Percentiles rank a stretch among this genome's conserved stretches.
phyloP scores from a whole-genome alignment of 2,113 vertebrate genomes.

The Pithys albifrons region DNA sequence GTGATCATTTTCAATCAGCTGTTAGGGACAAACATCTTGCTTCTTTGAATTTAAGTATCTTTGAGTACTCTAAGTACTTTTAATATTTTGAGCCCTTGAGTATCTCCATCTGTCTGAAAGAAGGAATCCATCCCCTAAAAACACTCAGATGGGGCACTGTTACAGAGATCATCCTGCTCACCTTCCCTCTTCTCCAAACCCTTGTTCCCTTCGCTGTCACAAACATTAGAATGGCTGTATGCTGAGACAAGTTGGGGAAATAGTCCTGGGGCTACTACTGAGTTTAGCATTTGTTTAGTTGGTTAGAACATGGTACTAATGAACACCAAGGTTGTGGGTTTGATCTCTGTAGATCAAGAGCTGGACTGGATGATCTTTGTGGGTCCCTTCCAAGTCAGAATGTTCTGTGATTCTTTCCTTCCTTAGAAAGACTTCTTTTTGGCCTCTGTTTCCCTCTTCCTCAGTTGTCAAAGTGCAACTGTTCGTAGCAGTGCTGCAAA shows the following conservation, averaged over 20 bases:
- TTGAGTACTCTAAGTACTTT: background rate
- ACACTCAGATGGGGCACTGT: background rate
- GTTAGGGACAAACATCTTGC: background rate
- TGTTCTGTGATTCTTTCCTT: background rate
- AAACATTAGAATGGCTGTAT: background rate
- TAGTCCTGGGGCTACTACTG: background rate
- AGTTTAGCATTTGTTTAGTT: background rate
- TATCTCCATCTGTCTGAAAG: background rate
- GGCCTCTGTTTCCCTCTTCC: background rate
- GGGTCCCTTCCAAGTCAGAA: background rate
- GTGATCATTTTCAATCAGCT: background rate
- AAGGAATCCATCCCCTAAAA: background rate
- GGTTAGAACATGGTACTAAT: background rate
- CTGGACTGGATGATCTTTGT: background rate
- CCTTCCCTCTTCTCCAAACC: background rate
- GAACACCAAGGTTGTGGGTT: background rate
- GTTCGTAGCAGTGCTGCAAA: background rate
- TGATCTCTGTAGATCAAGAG: background rate
- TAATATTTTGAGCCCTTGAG: background rate
- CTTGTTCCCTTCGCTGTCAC: background rate
- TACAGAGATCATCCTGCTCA: background rate
- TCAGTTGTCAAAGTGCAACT: background rate
- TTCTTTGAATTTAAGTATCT: background rate
- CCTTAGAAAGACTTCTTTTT: background rate
- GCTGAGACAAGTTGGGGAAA: background rate